Evolutionary conservation across 2,113 vertebrate genomes (phyloP), one percentile per base, ranked within the genome.

Genomic region (Anas platyrhynchos): DNA sequence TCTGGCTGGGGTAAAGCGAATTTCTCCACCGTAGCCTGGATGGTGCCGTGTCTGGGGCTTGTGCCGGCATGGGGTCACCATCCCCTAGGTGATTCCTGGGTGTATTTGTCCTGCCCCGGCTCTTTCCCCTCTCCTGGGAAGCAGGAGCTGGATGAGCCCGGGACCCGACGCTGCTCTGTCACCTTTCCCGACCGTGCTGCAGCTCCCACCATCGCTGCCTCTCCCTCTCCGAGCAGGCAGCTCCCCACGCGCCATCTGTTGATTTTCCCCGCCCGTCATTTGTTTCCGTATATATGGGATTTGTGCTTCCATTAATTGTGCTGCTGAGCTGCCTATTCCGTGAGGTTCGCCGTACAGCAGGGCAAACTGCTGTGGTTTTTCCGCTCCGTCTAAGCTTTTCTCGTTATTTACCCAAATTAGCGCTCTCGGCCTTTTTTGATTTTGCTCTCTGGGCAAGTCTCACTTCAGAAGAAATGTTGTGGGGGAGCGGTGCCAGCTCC

Each of bases 201-300:
- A 16, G 43, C 59, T 81, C 11, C 58, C 84, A 44, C 52, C 69
- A 10, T 29, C 9, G 16, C 44, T 23, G 55, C 58, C 50, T 63
- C 56, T 75, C 58, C 76, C 71, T 7, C 65, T 11, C 87, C 67
- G 11, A 11, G 38, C 2, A 15, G 43, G 68, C 85, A 11, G 43
- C 59, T 90, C 74, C 38, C 74, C 27, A 25, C 43, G 75, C 63
- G 26, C 92, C 97, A 79, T 91, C 96, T 96, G 93, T 23, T 58
- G 95, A 9, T 50, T 79, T 59, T 20, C 15, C 6, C 73, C 69
- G 9, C 62, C 91, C 69, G 1, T 18, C 5, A 16, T 65, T 65
- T 80, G 52, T 46, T 91, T 82, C 67, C 56, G 10, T 6, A 2
- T 13, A 1, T 2, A 2, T 74, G 72, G 7, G 32, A 36, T 91